A percentile compares a stretch with the other conserved stretches of the same genome.
Evolutionary conservation across 2,113 vertebrate species (phyloP).

Genomic region (Nannospalax galili): DNA sequence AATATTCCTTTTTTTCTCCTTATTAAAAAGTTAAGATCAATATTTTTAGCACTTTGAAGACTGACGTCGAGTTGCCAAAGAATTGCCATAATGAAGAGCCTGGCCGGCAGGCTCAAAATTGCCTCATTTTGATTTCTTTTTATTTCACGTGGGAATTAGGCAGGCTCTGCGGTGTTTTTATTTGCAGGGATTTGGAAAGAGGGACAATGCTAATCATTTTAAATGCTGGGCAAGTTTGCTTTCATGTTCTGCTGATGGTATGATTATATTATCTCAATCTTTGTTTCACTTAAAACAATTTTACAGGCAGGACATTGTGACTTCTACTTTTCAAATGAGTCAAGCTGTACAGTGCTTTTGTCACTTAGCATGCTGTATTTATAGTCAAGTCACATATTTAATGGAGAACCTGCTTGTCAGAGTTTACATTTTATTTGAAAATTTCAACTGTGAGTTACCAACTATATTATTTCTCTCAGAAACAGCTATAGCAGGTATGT

Average conservation of each 20-base stretch:
- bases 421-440: neutral
- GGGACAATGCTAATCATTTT: neutral
- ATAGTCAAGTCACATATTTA: neutral
- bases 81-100: neutral
- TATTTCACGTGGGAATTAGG: neutral
- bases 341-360: neutral
- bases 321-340: neutral
- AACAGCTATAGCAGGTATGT: neutral
- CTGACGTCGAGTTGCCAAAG: neutral
- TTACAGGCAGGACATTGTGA: neutral
- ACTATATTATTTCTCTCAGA: neutral
- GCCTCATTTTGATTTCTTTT: neutral
- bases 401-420: neutral
- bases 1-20: neutral
- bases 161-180: neutral
- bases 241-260: neutral
- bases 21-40: neutral
- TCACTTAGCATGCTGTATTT: neutral
- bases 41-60: neutral
- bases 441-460: neutral
- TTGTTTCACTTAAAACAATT: neutral
- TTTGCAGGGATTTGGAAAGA: neutral
- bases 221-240: neutral
- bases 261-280: neutral
- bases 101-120: neutral